Evolutionary conservation across 1,140 invertebrate species (phyloP), one percentile per base, ranked within the genome.

Genomic region (Macrostomum lignano): DNA sequence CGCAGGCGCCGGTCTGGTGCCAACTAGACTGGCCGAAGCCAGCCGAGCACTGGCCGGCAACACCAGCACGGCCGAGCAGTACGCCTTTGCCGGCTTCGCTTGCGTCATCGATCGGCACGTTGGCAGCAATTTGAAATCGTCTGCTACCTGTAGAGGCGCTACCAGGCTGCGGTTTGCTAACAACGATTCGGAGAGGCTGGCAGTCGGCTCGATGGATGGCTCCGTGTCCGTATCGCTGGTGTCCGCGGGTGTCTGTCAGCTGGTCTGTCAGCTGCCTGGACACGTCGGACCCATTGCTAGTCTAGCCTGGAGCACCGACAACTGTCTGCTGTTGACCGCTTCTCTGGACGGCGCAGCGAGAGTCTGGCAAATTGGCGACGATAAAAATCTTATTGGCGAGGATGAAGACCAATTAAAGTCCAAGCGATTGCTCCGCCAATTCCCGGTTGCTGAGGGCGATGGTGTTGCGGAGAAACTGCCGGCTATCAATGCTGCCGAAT

Each of bases 151-250:
- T n/a, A n/a, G n/a, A n/a, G 7, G 37, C 46, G 71, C 78, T 10
- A 71, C 69, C 10, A 67, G 72, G 52, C 62, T 79, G 3, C 74
- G 73, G 52, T 82, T 81, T 65, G 74, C 74, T 0, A 73, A 79
- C 53, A 75, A 79, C 58, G 74, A 81, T 46, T 66, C 67, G 35
- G 70, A 70, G 3, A 65, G 68, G 40, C 56, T 81, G 21, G 74
- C 73, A 31, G 75, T 72, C 49, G 72, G 68, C 17, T 81, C 74
- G 2, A 52, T 71, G 33, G 75, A 81, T 57, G 70, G 71, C 1
- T 69, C 64, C 3, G 55, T 79, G 14, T 76, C 74, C 1, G 69
- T 82, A n/a, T n/a, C n/a, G n/a, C 31, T 79, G 73, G 7, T 28
- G 26, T 28, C 15, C 26, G 3, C 19, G 26, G n/a, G n/a, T n/a